Evolutionary conservation across 2,797 vertebrate species (phyloP).

Genomic region (Serranus cabrilla): DNA sequence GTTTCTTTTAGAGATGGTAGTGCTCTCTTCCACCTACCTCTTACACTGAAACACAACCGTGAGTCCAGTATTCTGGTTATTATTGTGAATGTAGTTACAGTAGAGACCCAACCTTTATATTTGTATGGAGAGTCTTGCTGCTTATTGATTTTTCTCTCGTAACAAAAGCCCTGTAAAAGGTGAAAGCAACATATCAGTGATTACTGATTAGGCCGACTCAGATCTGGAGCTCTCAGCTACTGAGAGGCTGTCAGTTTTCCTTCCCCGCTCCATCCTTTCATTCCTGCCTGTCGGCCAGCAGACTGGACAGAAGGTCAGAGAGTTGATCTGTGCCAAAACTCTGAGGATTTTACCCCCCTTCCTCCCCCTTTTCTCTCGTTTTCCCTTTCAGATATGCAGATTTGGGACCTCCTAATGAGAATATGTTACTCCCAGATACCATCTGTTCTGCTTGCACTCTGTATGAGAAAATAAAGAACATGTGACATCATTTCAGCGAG

Average conservation of each 20-base stretch:
- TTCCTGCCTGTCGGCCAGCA: conserved; percentile 75
- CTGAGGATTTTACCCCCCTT: conserved; percentile 76
- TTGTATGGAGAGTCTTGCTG: conserved; percentile 21
- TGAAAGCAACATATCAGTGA: conserved; percentile 69
- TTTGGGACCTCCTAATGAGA: conserved; percentile 85
- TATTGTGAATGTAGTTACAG: conserved; percentile 25
- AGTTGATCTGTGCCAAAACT: conserved; percentile 84
- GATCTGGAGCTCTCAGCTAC: conserved; percentile 62
- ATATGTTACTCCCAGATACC: conserved; percentile 85
- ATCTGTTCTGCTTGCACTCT: conserved; percentile 83
- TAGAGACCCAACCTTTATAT: conserved; percentile 39
- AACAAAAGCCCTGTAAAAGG: conserved; percentile 59
- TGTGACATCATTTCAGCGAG: conserved; percentile 74
- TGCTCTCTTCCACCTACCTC: not conserved
- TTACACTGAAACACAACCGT: not conserved
- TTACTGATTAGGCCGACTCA: conserved; percentile 68
- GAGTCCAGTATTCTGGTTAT: not conserved
- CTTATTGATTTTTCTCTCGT: conserved; percentile 47
- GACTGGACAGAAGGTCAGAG: conserved; percentile 88
- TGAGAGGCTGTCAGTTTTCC: conserved; percentile 70
- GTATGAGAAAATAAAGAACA: conserved; percentile 75
- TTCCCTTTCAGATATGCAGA: conserved; percentile 82
- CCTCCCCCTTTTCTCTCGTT: conserved; percentile 56
- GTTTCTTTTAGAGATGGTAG: not conserved
- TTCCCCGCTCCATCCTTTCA: conserved; percentile 72